Base-by-base conservation (phyloP, 2,113 vertebrate species). In the Panurus biarmicus region DNA sequence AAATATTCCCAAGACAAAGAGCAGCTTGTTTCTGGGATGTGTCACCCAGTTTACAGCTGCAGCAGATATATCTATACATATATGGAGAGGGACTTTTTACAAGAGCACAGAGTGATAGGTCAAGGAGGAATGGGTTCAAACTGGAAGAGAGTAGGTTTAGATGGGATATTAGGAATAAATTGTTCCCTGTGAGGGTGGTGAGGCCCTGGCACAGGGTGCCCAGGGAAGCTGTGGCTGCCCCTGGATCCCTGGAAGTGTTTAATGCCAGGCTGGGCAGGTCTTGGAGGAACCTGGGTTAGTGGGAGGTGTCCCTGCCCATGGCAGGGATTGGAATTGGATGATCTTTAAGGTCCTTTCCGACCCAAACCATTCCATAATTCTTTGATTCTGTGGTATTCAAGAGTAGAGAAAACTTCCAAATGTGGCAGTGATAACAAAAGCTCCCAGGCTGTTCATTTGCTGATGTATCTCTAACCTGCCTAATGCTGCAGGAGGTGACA, bases 171-270 rank as follows among this genome's bases (percentile, higher is more conserved):
- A 0, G 31, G 22, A 20, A 16, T 8, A 2, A 70, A 56, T 24
- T 31, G 0, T 9, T 75, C 11, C 5, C n/a, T 75, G 11, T 9
- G 40, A 36, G 40, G 35, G 6, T 40, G 38, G 1, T 0, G 0
- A 61, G 23, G 12, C 7, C 9, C 45, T 74, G 77, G 53, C 47
- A 61, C 22, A 62, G 22, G 25, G 3, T 89, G 8, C 9, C 20
- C 54, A 54, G 62, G 54, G 62, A 3, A 83, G 31, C 48, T 76
- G 64, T 44, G 64, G 42, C 47, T 89, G 35, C 35, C 12, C 18
- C 56, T 51, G 71, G 36, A 48, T 69, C 22, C 56, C 40, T 83
- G 64, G 22, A 1, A 70, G 7, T 70, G 42, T 1, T 35, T 71
- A 33, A 33, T 22, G 17, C 12, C 10, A 10, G 31, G 14, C 0